Base-by-base conservation (phyloP, 1,140 invertebrate species). In the Ericerus pela region DNA sequence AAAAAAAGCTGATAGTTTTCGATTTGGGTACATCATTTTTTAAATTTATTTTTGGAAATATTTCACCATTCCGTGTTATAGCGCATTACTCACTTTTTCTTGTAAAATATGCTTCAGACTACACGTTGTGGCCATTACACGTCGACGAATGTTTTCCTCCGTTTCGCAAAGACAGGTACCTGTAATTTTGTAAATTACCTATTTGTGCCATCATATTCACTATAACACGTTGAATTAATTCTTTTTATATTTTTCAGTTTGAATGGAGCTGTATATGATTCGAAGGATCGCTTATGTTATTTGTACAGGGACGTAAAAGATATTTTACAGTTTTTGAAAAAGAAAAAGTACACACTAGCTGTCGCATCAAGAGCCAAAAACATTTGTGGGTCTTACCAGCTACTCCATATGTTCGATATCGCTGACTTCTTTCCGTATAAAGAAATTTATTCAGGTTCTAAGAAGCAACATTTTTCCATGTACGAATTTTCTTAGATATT, bases 41-140 rank as follows among this genome's bases (percentile, higher is more conserved):
- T 47, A n/a, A n/a, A n/a, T n/a, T n/a, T n/a, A n/a, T n/a, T n/a
- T n/a, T n/a, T n/a, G n/a, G n/a, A n/a, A n/a, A n/a, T n/a, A n/a
- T n/a, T n/a, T n/a, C n/a, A n/a, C n/a, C n/a, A n/a, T n/a, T n/a
- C n/a, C n/a, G n/a, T n/a, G n/a, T 38, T 47, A 22, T 22, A 47
- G 20, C 10, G 22, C 10, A 41, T 41, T 41, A 10, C 3, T 14
- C 20, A 24, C 16, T 47, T 2, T 47, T 47, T 47, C 20, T 18
- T 16, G 36, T 38, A 38, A n/a, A 38, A 3, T 38, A 16, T 38
- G 4, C 26, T 47, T 8, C 65, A 85, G 82, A 85, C 76, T 84
- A 82, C 62, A 85, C 82, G 3, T 65, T 85, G 37, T 85, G 82
- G 82, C 81, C 81, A 33, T 82, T 84, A 68, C 82, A 79, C 78